Evolutionary conservation across 1,140 invertebrate genomes (phyloP), one percentile per base, ranked within the genome.

Genomic region (Brachionus manjavacas): DNA sequence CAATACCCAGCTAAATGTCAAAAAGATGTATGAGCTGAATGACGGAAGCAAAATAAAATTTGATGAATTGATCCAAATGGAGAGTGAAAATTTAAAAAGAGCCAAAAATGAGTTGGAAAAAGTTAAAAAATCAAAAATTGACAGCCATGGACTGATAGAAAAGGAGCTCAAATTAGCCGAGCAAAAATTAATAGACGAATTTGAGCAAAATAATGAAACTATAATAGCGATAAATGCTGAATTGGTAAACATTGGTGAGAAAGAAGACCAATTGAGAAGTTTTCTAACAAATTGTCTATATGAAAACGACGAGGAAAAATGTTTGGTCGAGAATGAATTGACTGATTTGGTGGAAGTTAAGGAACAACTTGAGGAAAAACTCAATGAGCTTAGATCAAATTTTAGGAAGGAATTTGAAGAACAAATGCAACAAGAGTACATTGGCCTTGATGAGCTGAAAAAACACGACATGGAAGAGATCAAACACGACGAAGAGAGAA

Each of bases 261-360:
- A 76, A 49, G 41, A 76, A 49, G 1, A 8, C 1, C 8, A 76
- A 14, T 28, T 76, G 14, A 76, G 25, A 49, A 76, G 46, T 23
- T 76, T 76, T 49, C 14, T 76, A 28, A 31, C 9, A 4, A 49
- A 76, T 49, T 76, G 72, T 76, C 41, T 76, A 9, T 76, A 76
- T 12, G 72, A 76, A 76, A 76, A 76, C 49, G 72, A 76, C 41
- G 72, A 76, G 20, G 72, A 76, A 76, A 76, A 76, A 28, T 76
- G 39, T 23, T n/a, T 76, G 4, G 72, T 76, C 1, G 72, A 76
- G 12, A 76, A 76, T 28, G 72, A 76, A 11, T 52, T 76, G 72
- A 76, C 41, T 25, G 72, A 76, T 49, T 49, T 76, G 4, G 20
- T 28, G 3, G 72, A 76, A 16, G n/a, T 23, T 43, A 76, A 76